Evolutionary conservation across 2,888 invertebrate species (phyloP).

Genomic region (Catocala sponsa): DNA sequence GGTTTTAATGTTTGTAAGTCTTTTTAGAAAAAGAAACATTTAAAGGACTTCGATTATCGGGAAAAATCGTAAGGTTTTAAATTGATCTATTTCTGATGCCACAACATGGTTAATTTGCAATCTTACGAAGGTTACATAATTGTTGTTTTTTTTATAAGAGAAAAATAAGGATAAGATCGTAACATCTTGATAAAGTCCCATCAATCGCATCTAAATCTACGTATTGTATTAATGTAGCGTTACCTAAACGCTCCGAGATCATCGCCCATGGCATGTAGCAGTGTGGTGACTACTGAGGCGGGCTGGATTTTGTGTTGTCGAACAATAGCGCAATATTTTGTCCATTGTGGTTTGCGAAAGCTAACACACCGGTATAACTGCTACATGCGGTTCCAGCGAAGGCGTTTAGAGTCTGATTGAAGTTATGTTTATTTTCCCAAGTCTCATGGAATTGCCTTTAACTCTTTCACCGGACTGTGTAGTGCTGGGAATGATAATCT

Average conservation of each 20-base stretch:
- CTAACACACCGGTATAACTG: conserved; percentile 14
- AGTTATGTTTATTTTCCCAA: conserved; percentile 1
- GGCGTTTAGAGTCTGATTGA: not conserved
- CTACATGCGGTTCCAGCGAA: conserved; percentile 18
- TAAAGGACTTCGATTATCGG: too few relatives aligned
- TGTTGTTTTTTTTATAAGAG: too few relatives aligned
- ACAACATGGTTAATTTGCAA: too few relatives aligned
- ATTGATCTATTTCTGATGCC: too few relatives aligned
- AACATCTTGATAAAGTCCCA: too few relatives aligned
- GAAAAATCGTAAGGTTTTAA: too few relatives aligned
- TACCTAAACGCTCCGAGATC: not conserved
- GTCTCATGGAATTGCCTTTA: not conserved
- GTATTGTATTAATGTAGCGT: not conserved
- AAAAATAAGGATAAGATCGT: too few relatives aligned
- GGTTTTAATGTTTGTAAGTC: too few relatives aligned
- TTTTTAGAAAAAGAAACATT: too few relatives aligned
- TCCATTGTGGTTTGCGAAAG: conserved; percentile 25
- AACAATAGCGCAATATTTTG: conserved; percentile 23
- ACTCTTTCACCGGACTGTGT: not conserved
- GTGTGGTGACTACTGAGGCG: conserved; percentile 13
- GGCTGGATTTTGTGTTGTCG: conserved; percentile 14
- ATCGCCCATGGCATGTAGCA: conserved; percentile 7
- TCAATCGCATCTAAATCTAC: not conserved
- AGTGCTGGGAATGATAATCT: too few relatives aligned
- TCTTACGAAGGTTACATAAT: too few relatives aligned